Evolutionary conservation across 1,140 invertebrate genomes (phyloP), one percentile per base, ranked within the genome.

Genomic region (Pomacea maculata): DNA sequence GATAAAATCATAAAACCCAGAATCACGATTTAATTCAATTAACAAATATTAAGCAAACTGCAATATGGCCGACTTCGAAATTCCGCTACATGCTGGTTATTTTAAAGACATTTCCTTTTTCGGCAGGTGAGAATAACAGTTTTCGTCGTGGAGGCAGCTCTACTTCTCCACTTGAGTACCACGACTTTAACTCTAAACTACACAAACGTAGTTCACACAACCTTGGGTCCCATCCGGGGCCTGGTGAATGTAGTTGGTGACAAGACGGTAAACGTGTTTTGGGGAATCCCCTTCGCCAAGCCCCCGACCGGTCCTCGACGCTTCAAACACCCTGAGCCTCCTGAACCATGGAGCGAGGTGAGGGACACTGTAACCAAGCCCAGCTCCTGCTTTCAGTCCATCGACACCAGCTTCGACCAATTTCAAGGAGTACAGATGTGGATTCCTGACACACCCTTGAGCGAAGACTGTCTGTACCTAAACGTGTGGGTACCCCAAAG

Each of bases 271-370:
- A 96, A 98, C 89, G 95, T 95, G 0, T 98, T 96, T 94, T 93
- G 96, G 83, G 96, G 96, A 25, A 97, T 98, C 82, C 97, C 97
- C 4, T 98, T 96, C 90, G 97, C 97, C 70, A 95, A 97, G 91
- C 98, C 98, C 88, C 97, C 97, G 1, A 79, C 97, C 52, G 96
- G 96, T 88, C 94, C 95, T 78, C 92, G 97, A 71, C 93, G 97
- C 83, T 99, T 98, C 92, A 94, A 95, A 77, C 96, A 96, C 90
- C 96, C 97, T 7, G 92, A 95, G 83, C 96, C 96, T 8, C 68
- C 82, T 17, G 80, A 80, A 34, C 74, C 76, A 5, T 88, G 87
- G 87, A 68, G 70, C 12, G 82, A 75, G 2, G 83, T 83, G 15
- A 81, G 64, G 14, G 67, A 83, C 21, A 81, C 85, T 3, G 84